phyloP scores from a whole-genome alignment of 2,113 vertebrate species.

The Corythornis cristatus region DNA sequence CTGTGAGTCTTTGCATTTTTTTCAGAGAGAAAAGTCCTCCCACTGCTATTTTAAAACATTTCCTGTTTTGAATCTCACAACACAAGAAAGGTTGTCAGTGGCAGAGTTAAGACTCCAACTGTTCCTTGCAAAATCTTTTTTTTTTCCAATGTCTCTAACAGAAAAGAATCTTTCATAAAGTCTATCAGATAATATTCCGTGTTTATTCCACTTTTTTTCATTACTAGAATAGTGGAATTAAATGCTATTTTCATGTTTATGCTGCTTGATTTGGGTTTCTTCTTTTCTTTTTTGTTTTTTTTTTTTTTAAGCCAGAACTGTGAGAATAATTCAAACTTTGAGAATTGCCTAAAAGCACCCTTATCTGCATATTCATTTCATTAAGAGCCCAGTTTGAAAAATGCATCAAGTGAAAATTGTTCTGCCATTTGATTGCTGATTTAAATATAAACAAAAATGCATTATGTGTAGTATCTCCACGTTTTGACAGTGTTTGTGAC shows the following conservation, averaged over 20 bases:
- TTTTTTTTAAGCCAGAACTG: not conserved
- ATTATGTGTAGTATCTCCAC: not conserved
- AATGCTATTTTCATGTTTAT: not conserved
- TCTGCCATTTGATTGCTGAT: not conserved
- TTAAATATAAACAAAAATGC: not conserved
- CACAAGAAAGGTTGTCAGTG: not conserved
- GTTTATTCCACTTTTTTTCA: not conserved
- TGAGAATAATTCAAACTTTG: not conserved
- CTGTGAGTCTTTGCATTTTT: not conserved
- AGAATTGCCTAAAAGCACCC: not conserved
- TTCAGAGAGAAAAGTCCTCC: not conserved
- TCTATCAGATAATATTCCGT: not conserved
- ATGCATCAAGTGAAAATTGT: not conserved
- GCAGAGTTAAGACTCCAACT: not conserved
- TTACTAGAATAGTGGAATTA: not conserved
- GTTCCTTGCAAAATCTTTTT: not conserved
- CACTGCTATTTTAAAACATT: not conserved
- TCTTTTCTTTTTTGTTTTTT: not conserved
- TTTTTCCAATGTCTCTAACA: not conserved
- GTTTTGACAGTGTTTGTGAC: not conserved
- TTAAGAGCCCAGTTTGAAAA: not conserved
- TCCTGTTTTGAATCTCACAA: not conserved
- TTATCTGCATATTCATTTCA: not conserved
- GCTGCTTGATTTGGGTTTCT: not conserved
- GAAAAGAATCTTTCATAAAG: not conserved